phyloP scores from a whole-genome alignment of 2,888 invertebrate species.

The Phengaris arion region DNA sequence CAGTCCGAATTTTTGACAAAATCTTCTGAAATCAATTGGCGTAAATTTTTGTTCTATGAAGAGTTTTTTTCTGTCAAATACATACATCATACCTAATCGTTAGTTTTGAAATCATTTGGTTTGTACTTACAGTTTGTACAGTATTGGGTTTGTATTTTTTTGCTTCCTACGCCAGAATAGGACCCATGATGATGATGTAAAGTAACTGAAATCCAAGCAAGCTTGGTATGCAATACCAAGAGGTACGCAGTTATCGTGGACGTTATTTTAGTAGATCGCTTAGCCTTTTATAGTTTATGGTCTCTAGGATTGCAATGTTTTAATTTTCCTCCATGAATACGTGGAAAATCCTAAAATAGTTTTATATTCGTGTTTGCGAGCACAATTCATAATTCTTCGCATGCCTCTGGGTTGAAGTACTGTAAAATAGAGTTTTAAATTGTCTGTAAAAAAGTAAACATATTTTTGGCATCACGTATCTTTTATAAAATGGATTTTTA shows the following conservation, averaged over 20 bases:
- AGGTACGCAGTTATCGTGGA: background rate
- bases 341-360: slow-evolving; percentile 2
- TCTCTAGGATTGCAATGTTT: background rate
- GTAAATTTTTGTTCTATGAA: no score
- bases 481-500: slow-evolving; percentile 14
- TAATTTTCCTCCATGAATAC: slow-evolving; percentile 13
- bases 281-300: background rate
- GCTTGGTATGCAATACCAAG: background rate
- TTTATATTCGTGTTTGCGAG: slow-evolving; percentile 6
- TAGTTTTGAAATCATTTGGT: no score
- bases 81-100: no score
- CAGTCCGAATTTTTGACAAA: no score
- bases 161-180: no score
- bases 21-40: no score
- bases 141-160: no score
- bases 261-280: background rate
- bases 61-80: no score
- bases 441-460: slow-evolving; percentile 1
- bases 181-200: no score
- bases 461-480: slow-evolving; percentile 13
- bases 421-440: slow-evolving; percentile 17
- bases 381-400: slow-evolving; percentile 12
- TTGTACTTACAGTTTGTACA: no score
- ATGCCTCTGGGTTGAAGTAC: background rate
- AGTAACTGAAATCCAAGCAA: no score